Percentiles rank a stretch among this genome's conserved stretches.
Evolutionary conservation across 1,140 invertebrate genomes (phyloP).

Genomic region (Drosophila ogumai): DNA sequence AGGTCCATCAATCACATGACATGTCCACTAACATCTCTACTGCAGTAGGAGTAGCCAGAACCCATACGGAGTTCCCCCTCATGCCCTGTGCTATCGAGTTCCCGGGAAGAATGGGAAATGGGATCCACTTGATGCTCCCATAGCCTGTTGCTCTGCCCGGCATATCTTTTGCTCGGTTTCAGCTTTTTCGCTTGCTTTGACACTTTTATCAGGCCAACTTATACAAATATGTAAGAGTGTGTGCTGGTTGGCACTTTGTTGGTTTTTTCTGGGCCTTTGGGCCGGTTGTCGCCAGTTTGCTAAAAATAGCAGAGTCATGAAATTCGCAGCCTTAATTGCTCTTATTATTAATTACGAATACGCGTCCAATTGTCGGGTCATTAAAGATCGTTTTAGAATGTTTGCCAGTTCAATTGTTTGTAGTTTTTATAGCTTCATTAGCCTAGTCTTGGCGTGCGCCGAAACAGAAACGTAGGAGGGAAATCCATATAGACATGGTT

Average conservation of each 20-base stretch:
- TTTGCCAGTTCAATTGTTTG: conserved; percentile 24
- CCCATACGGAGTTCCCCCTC: background rate
- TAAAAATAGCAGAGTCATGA: conserved; percentile 43
- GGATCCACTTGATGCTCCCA: conserved; percentile 30
- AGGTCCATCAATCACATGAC: conserved; percentile 30
- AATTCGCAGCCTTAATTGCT: conserved; percentile 26
- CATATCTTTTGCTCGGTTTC: conserved; percentile 22
- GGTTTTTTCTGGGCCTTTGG: conserved; percentile 24
- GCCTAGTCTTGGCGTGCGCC: conserved; percentile 37
- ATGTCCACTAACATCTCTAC: background rate
- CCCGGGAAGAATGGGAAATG: conserved; percentile 1
- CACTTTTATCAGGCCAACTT: conserved; percentile 40
- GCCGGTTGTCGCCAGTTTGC: conserved; percentile 25
- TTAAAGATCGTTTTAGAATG: conserved; percentile 29
- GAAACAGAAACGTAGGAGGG: conserved; percentile 1
- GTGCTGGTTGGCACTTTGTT: conserved; percentile 12
- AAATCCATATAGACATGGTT: conserved; percentile 10
- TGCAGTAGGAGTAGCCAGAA: conserved; percentile 7
- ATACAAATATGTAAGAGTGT: conserved; percentile 9
- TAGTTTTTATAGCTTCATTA: conserved; percentile 34
- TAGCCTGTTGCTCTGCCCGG: conserved; percentile 42
- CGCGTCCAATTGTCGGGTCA: conserved; percentile 22
- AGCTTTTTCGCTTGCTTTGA: conserved; percentile 17
- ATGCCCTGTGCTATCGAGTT: conserved; percentile 21
- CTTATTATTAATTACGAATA: conserved; percentile 46